Evolutionary conservation across 1,140 invertebrate genomes (phyloP), one percentile per base, ranked within the genome.

Genomic region (Sarcophaga bullata): DNA sequence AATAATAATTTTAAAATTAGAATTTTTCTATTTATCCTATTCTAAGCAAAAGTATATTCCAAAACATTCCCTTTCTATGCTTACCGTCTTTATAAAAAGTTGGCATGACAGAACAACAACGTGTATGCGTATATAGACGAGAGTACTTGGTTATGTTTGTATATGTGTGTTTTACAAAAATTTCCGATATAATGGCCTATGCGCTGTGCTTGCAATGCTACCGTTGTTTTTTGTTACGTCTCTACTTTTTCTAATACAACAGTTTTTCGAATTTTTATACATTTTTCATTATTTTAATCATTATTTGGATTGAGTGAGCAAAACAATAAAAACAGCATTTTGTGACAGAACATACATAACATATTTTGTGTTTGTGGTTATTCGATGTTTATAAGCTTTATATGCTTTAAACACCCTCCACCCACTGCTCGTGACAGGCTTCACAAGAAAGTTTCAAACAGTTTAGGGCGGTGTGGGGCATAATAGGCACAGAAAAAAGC

Each of bases 141-240:
- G 54, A 58, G 62, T 68, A 68, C 8, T 68, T 68, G 62, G 17
- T 68, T 68, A 19, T 68, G 62, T 68, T 68, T 68, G 62, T 25
- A 10, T 68, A 68, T 68, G 62, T 68, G 19, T 68, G 62, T 25
- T 68, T 68, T 68, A 68, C 62, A 68, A 68, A 68, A 68, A 19
- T 68, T 68, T 68, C 62, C 62, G 62, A 68, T 68, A 37, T 37
- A 68, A 68, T 68, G 62, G 62, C 62, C 62, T 68, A 68, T 68
- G 62, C 62, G 62, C 62, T 68, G 17, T 68, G 62, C 62, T 68
- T 19, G 62, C 62, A 19, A 19, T 68, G 62, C 62, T 68, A 68
- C 62, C 17, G n/a, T 68, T 58, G 52, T 58, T 37, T 2, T 37
- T 68, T n/a, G 62, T 68, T 68, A 19, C 62, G 9, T 68, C 15